Evolutionary conservation across 1,140 invertebrate genomes (phyloP).

Genomic region (Ephestia elutella): DNA sequence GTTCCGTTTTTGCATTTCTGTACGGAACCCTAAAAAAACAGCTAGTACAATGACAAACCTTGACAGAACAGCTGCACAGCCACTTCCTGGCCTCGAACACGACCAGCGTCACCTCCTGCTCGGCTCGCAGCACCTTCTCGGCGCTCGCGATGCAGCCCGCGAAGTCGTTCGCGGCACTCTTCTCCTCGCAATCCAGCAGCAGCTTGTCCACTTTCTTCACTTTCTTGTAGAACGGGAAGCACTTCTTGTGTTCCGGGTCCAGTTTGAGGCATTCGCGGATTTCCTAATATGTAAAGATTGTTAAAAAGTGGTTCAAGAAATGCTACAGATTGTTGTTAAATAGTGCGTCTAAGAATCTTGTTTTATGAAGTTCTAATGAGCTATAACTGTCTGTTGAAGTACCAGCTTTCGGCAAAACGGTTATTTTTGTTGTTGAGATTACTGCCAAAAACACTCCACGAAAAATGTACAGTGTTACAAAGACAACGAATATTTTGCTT

Average conservation of each 20-base stretch:
- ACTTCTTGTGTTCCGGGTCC: constrained; percentile 97
- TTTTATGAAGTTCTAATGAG: too few species aligned
- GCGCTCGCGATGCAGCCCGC: constrained; percentile 84
- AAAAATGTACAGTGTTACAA: too few species aligned
- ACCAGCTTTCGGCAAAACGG: too few species aligned
- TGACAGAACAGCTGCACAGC: constrained; percentile 83
- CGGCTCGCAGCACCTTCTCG: constrained; percentile 79
- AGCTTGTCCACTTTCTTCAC: constrained; percentile 96
- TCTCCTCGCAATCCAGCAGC: constrained; percentile 82
- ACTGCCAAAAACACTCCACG: too few species aligned
- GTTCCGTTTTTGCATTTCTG: too few species aligned
- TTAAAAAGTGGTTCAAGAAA: too few species aligned
- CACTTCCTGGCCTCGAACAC: constrained; percentile 83
- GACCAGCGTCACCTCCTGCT: constrained; percentile 82
- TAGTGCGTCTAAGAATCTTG: too few species aligned
- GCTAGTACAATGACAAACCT: constrained; percentile 51
- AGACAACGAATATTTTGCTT: too few species aligned
- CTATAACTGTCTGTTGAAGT: too few species aligned
- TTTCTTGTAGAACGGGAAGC: constrained; percentile 97
- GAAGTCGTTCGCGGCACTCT: constrained; percentile 81
- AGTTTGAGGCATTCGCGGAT: constrained; percentile 97
- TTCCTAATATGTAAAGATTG: constrained; percentile 76
- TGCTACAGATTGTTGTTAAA: too few species aligned
- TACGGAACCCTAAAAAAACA: too few species aligned
- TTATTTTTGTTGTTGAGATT: too few species aligned